Evolutionary conservation across 2,888 invertebrate species (phyloP).

Genomic region (Hydropsyche betteni): DNA sequence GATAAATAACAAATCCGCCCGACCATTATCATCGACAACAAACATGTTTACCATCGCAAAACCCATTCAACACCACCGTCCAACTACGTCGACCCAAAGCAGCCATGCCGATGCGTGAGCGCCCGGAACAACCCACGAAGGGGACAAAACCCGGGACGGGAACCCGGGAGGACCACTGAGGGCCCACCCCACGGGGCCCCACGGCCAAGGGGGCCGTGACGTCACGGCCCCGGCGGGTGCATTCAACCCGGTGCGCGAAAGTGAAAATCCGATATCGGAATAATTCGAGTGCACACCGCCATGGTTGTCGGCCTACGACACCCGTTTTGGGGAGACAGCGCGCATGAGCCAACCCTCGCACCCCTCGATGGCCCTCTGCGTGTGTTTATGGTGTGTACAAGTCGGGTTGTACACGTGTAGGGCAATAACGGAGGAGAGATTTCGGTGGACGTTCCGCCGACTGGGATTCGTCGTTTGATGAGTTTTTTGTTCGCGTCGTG

Average conservation of each 20-base stretch:
- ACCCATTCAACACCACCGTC: too few species aligned
- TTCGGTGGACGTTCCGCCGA: not conserved
- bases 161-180: too few species aligned
- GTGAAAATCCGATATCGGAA: conserved; percentile 57
- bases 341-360: conserved; percentile 14
- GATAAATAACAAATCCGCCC: too few species aligned
- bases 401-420: conserved; percentile 15
- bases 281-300: conserved; percentile 48
- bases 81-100: too few species aligned
- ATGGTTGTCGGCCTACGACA: not conserved
- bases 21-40: too few species aligned
- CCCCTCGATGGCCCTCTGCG: conserved; percentile 1
- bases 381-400: not conserved
- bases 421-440: conserved; percentile 4
- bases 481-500: too few species aligned
- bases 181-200: too few species aligned
- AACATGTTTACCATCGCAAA: too few species aligned
- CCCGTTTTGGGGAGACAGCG: not conserved
- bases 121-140: too few species aligned
- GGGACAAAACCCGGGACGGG: not conserved
- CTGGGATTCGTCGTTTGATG: not conserved
- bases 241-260: conserved; percentile 64
- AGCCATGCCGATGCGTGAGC: too few species aligned
- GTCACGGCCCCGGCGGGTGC: conserved; percentile 59
- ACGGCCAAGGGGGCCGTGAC: conserved; percentile 54